Base-by-base conservation (phyloP, 2,888 invertebrate species). In the Drosophila villosipedis region DNA sequence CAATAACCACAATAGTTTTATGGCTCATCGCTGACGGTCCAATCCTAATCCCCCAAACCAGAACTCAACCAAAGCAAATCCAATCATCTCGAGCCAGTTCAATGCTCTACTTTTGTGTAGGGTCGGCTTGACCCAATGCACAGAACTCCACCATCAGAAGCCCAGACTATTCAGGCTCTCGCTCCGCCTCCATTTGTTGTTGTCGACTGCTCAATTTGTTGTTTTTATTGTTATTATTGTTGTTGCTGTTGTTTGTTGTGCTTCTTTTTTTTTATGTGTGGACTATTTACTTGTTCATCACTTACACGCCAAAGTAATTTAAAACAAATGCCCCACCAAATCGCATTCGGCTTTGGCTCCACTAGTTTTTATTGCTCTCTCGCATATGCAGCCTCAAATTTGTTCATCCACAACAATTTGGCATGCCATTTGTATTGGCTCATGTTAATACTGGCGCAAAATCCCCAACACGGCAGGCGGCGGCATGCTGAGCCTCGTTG, bases 401-500 rank as follows among this genome's bases (percentile, higher is more conserved):
- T 69, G 83, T 79, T 90, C 88, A 86, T 91, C 88, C 91, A 86
- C 88, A 90, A 79, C 90, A 91, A 90, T 91, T 91, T 90, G 85
- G 88, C 85, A 88, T 91, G 85, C 85, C 90, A 86, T 91, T 86
- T 86, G 90, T 91, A 91, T 86, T 91, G 85, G 91, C 88, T 86
- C 85, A 87, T 86, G 85, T 86, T 86, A 86, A 86, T 86, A 83
- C 91, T 68, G 66, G 65, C 78, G 61, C 67, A 72, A 87, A 86
- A 87, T 89, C 91, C 85, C 85, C 80, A 71, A 73, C 87, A 85
- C 75, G 71, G 73, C 82, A 67, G 72, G 70, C 83, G 79, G 52
- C 28, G 28, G 37, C 70, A 60, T 70, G 73, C 65, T 47, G 62
- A 50, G 58, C 41, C 67, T 6, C 6, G 37, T 4, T 0, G 16